Base-by-base conservation (phyloP, 2,797 vertebrate species). In the Momotus momota region DNA sequence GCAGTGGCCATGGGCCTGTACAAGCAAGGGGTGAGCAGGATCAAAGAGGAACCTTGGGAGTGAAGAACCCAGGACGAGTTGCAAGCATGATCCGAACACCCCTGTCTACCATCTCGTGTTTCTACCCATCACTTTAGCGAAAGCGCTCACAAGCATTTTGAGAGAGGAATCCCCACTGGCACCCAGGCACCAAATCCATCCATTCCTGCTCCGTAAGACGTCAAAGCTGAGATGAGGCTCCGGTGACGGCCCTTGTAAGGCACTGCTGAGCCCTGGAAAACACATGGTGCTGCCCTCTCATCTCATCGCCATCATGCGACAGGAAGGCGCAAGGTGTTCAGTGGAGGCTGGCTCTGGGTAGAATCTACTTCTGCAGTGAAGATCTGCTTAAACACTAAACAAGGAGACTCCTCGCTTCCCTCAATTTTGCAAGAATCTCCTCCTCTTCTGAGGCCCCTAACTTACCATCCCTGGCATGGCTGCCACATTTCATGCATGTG, bases 401-500 rank as follows among this genome's bases (percentile, higher is more conserved):
- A 57, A 82, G 40, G 57, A 15, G 33, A 52, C 52, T 27, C 45
- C 38, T 29, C 0, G 1, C 60, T 64, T 87, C 46, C 55, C 40
- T 40, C 54, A 35, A 1, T 67, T 78, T 49, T 81, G 52, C 45
- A 78, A 38, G 43, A 58, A 81, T 49, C n/a, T 38, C 29, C 29
- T 40, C n/a, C 33, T 43, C 35, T 82, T n/a, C 23, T 4, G 4
- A 64, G 69, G 40, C 13, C 41, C 46, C 52, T 46, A 55, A 52
- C 48, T 80, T 23, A 49, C 46, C 72, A 35, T 25, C 35, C 41
- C 35, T 4, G 5, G 33, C 7, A 55, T 2, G 4, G 71, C 64
- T 55, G 51, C 46, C 60, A 55, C 58, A 18, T n/a, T 62, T 55
- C 10, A 2, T 1, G 3, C 6, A 26, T 0, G 0, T 0, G 0